phyloP scores from a whole-genome alignment of 2,888 invertebrate genomes.

The Embidobia sp. region DNA sequence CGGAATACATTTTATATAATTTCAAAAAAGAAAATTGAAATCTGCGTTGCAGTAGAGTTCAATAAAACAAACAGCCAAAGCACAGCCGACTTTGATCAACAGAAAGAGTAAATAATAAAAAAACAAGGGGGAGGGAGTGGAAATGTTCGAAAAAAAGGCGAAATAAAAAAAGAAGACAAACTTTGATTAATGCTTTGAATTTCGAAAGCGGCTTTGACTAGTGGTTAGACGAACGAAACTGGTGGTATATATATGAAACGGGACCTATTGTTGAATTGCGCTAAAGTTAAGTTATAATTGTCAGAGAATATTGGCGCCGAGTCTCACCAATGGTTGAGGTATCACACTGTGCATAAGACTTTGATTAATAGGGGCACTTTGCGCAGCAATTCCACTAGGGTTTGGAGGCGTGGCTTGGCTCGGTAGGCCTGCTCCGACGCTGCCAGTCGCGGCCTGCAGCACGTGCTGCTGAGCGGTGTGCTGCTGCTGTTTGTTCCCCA shows the following conservation, averaged over 20 bases:
- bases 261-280: too few species aligned
- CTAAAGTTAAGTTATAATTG: background rate
- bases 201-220: too few species aligned
- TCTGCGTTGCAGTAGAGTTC: too few species aligned
- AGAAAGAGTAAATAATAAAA: too few species aligned
- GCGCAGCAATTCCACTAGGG: constrained; percentile 76
- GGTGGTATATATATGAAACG: too few species aligned
- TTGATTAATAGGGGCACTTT: constrained; percentile 78
- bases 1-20: background rate
- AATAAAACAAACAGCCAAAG: too few species aligned
- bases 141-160: too few species aligned
- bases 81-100: too few species aligned
- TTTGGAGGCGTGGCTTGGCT: constrained; percentile 76
- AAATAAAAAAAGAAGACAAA: too few species aligned
- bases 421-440: constrained; percentile 69
- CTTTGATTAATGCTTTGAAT: too few species aligned
- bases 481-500: constrained; percentile 64
- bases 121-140: too few species aligned
- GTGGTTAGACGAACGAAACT: too few species aligned
- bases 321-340: constrained; percentile 79
- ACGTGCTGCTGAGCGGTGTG: constrained; percentile 68
- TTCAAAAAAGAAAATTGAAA: background rate
- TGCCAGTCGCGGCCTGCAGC: constrained; percentile 69
- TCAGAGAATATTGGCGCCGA: constrained; percentile 42
- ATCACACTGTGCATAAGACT: constrained; percentile 80